These are phyloP conservation scores for Lipophrys pholis DNA, from an alignment of 2,113 vertebrate genomes.

Conservation along the genomic window DNA sequence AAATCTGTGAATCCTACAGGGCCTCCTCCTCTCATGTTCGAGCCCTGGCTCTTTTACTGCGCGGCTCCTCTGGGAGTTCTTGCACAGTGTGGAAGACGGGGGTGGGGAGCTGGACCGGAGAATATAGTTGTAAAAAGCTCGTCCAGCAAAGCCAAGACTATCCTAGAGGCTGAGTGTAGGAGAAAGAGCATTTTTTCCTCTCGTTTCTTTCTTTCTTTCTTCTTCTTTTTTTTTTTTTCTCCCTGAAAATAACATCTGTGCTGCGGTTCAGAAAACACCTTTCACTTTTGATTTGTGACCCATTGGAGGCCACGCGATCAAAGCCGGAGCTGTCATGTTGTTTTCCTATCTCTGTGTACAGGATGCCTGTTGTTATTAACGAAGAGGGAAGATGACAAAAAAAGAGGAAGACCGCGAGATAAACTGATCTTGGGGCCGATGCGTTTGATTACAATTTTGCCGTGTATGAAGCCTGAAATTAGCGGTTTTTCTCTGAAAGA, in stretches of 20 bases:
- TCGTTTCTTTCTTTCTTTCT: not conserved
- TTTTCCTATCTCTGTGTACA: slow-evolving; percentile 6
- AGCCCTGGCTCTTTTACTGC: not conserved
- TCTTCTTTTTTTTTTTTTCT: not conserved
- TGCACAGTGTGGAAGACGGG: slow-evolving; percentile 5
- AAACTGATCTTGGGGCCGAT: slow-evolving; percentile 13
- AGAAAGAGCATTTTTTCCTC: not conserved
- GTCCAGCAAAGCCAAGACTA: not conserved
- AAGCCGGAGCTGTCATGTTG: not conserved
- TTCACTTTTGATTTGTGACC: slow-evolving; percentile 9
- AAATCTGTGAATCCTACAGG: not conserved
- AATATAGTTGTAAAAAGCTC: slow-evolving; percentile 11
- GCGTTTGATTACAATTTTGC: slow-evolving; percentile 10
- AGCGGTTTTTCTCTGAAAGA: not conserved
- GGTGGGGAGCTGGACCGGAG: slow-evolving; percentile 42
- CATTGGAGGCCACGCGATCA: not conserved
- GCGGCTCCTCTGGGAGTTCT: slow-evolving; percentile 14
- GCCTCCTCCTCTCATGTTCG: slow-evolving; percentile 14
- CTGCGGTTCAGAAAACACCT: not conserved
- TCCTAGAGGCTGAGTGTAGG: not conserved
- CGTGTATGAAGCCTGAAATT: not conserved
- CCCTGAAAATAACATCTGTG: not conserved
- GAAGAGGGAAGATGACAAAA: slow-evolving; percentile 22
- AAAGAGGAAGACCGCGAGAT: not conserved
- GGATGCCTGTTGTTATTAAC: slow-evolving; percentile 25